phyloP scores from a whole-genome alignment of 1,140 invertebrate genomes.

The Diachasmimorpha longicaudata region DNA sequence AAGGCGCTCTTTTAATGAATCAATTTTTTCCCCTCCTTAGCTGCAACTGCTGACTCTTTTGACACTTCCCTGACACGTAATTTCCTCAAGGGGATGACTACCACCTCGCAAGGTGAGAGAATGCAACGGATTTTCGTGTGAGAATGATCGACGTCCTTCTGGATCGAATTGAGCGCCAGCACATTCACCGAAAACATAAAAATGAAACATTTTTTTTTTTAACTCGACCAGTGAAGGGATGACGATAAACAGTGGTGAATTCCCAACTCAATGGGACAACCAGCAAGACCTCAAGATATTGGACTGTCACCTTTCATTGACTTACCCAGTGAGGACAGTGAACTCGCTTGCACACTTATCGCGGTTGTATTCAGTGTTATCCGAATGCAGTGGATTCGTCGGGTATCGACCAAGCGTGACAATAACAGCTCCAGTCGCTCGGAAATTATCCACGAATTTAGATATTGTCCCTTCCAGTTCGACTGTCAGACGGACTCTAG shows the following conservation, averaged over 20 bases:
- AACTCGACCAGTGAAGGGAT: neutral
- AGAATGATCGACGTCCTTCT: slow-evolving; percentile 15
- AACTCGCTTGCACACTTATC: neutral
- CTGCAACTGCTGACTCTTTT: slow-evolving; percentile 14
- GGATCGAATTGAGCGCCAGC: slow-evolving; percentile 10
- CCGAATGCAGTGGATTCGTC: neutral
- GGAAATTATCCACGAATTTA: slow-evolving; percentile 25
- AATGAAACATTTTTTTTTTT: neutral
- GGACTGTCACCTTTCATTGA: too few relatives aligned
- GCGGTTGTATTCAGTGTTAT: neutral
- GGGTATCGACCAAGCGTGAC: slow-evolving; percentile 20
- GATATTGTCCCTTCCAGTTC: slow-evolving; percentile 26
- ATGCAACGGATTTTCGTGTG: neutral
- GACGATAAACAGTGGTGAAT: neutral
- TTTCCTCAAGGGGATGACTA: slow-evolving; percentile 21
- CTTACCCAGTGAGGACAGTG: too few relatives aligned
- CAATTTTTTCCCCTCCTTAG: neutral
- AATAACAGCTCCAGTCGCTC: slow-evolving; percentile 22
- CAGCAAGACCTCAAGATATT: too few relatives aligned
- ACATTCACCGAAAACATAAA: neutral
- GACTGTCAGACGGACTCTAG: slow-evolving; percentile 11
- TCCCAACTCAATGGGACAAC: too few relatives aligned
- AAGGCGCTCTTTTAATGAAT: neutral
- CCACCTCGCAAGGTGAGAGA: neutral
- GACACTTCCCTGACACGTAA: slow-evolving; percentile 31